phyloP scores from a whole-genome alignment of 2,888 invertebrate species.

The Drosophila mimetica region DNA sequence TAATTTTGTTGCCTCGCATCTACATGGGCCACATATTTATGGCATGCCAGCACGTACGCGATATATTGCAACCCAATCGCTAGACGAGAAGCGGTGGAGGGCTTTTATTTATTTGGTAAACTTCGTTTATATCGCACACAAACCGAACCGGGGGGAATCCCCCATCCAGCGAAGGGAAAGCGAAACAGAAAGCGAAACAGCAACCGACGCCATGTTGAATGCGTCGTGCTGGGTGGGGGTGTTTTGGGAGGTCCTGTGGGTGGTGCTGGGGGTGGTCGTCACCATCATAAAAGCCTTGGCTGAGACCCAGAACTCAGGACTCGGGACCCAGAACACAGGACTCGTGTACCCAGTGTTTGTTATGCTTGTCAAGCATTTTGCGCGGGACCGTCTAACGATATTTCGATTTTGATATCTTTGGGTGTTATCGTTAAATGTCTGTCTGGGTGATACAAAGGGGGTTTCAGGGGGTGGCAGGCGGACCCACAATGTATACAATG shows the following conservation, averaged over 20 bases:
- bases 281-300: slow-evolving; percentile 65
- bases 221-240: slow-evolving; percentile 26
- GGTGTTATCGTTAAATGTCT: slow-evolving; percentile 79
- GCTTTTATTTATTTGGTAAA: slow-evolving; percentile 76
- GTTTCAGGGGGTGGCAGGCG: slow-evolving; percentile 5
- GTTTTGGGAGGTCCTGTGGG: slow-evolving; percentile 20
- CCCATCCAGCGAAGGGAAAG: slow-evolving; percentile 40
- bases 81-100: slow-evolving; percentile 7
- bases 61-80: slow-evolving; percentile 76
- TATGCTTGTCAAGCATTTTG: slow-evolving; percentile 82
- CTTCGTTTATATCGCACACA: slow-evolving; percentile 73
- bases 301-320: slow-evolving; percentile 23
- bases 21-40: slow-evolving; percentile 67
- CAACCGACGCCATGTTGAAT: slow-evolving; percentile 72
- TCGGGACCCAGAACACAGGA: slow-evolving; percentile 13
- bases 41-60: slow-evolving; percentile 78
- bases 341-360: slow-evolving; percentile 75
- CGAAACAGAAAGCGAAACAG: slow-evolving; percentile 42
- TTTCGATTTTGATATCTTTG: slow-evolving; percentile 82
- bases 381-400: slow-evolving; percentile 68
- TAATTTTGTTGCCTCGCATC: slow-evolving; percentile 69
- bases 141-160: slow-evolving; percentile 20
- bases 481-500: slow-evolving; percentile 41
- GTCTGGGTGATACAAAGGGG: slow-evolving; percentile 12
- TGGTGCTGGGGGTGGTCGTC: slow-evolving; percentile 29